Percentiles rank a stretch among this genome's conserved stretches.
Conservation (phyloP, 1,140 invertebrate species). For the Drusus annulatus region DNA sequence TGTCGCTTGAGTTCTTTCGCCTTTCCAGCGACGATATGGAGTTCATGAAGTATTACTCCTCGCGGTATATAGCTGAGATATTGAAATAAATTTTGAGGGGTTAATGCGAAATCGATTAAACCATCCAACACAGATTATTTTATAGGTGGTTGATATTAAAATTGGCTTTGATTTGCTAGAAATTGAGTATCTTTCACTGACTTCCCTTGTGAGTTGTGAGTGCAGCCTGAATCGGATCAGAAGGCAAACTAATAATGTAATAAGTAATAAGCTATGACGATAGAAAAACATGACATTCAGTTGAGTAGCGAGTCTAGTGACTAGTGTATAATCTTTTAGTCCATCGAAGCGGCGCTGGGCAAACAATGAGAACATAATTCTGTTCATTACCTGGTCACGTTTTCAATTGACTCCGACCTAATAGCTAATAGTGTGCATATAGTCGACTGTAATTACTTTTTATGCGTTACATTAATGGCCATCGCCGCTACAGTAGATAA, state of each 20-base stretch:
- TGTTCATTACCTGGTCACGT: slow-evolving; percentile 58
- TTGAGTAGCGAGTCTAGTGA: slow-evolving; percentile 33
- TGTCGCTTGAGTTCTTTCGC: too few relatives aligned
- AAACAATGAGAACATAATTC: slow-evolving; percentile 56
- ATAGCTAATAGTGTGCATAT: slow-evolving; percentile 31
- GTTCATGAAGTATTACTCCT: too few relatives aligned
- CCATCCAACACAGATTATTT: too few relatives aligned
- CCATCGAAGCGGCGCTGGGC: slow-evolving; percentile 35
- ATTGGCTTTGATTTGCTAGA: too few relatives aligned
- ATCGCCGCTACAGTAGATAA: slow-evolving; percentile 10
- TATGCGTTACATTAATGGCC: slow-evolving; percentile 39
- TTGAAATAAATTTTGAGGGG: too few relatives aligned
- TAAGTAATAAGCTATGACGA: slow-evolving; percentile 21
- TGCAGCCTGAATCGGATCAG: background rate
- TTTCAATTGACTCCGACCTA: slow-evolving; percentile 51
- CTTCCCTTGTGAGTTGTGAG: too few relatives aligned
- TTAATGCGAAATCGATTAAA: too few relatives aligned
- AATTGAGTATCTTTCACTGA: too few relatives aligned
- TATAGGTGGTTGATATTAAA: too few relatives aligned
- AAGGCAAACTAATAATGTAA: slow-evolving; percentile 9
- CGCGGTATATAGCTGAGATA: too few relatives aligned
- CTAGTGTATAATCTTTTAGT: slow-evolving; percentile 37
- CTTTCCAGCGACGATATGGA: too few relatives aligned
- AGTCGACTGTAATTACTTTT: slow-evolving; percentile 38
- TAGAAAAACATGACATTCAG: slow-evolving; percentile 40